phyloP scores from a whole-genome alignment of 2,888 invertebrate species.

The Hydropsyche betteni region DNA sequence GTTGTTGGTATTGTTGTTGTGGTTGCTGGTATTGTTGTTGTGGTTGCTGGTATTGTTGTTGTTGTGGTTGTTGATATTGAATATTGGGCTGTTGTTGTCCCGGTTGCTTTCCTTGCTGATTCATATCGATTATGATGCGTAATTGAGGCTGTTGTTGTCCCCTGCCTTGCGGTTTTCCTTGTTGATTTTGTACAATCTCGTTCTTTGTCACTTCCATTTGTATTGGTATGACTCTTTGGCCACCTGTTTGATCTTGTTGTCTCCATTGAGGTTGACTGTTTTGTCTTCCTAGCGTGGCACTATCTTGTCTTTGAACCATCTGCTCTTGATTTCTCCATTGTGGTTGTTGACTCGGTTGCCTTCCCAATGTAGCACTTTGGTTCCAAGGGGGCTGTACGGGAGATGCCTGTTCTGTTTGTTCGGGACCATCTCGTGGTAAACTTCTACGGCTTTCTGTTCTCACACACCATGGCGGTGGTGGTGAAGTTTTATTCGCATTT shows the following conservation, averaged over 20 bases:
- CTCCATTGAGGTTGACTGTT: slow-evolving; percentile 53
- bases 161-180: slow-evolving; percentile 52
- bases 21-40: neutral
- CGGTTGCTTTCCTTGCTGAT: slow-evolving; percentile 50
- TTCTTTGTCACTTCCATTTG: slow-evolving; percentile 69
- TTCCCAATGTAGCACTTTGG: slow-evolving; percentile 53
- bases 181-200: slow-evolving; percentile 58
- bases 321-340: slow-evolving; percentile 33
- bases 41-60: neutral
- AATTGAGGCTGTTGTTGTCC: slow-evolving; percentile 55
- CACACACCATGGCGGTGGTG: slow-evolving; percentile 63
- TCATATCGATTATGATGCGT: slow-evolving; percentile 64
- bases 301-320: slow-evolving; percentile 52
- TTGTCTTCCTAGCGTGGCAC: slow-evolving; percentile 26
- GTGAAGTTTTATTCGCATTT: slow-evolving; percentile 40
- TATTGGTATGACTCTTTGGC: slow-evolving; percentile 71
- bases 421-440: slow-evolving; percentile 59
- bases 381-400: slow-evolving; percentile 62
- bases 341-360: slow-evolving; percentile 8
- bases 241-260: slow-evolving; percentile 51
- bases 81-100: slow-evolving; percentile 4
- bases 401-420: slow-evolving; percentile 59
- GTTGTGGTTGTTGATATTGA: neutral
- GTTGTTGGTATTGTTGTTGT: slow-evolving; percentile 50
- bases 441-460: slow-evolving; percentile 60